phyloP scores from a whole-genome alignment of 2,797 vertebrate genomes.

The Peromyscus aztecus region DNA sequence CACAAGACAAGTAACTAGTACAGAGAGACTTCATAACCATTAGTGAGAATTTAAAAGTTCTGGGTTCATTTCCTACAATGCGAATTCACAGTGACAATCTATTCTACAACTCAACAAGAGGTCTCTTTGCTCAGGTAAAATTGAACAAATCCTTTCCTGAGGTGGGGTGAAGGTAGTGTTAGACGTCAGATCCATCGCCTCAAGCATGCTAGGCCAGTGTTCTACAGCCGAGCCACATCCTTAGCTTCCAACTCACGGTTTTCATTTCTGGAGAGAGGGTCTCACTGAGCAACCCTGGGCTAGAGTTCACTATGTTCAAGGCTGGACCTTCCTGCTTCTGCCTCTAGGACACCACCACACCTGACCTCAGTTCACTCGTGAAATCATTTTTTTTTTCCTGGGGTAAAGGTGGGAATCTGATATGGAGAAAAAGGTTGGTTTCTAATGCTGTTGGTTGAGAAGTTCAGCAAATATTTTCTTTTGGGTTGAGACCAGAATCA shows the following conservation, averaged over 20 bases:
- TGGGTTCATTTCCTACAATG: conserved; percentile 31
- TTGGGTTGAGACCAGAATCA: conserved; percentile 32
- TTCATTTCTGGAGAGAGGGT: background rate
- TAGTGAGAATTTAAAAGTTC: conserved; percentile 42
- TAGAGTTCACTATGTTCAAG: background rate
- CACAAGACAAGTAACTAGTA: background rate
- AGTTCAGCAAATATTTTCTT: conserved; percentile 51
- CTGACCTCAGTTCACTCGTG: background rate
- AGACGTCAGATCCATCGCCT: background rate
- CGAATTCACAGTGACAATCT: conserved; percentile 30
- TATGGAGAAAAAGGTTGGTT: conserved; percentile 36
- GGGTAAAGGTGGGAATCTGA: conserved; percentile 16
- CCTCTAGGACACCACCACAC: background rate
- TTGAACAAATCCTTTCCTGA: background rate
- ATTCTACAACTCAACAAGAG: conserved; percentile 50
- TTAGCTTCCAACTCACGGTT: background rate
- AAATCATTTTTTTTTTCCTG: background rate
- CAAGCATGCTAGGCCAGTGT: background rate
- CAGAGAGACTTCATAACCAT: background rate
- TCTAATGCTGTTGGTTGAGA: conserved; percentile 34
- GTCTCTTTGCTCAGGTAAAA: conserved; percentile 35
- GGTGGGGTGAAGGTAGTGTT: background rate
- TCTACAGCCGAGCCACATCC: background rate
- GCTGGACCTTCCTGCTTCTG: background rate
- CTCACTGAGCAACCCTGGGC: background rate